A percentile compares a stretch with the other conserved stretches of the same genome.
Conservation (phyloP, 2,888 invertebrate species). For the Lysandra coridon region DNA sequence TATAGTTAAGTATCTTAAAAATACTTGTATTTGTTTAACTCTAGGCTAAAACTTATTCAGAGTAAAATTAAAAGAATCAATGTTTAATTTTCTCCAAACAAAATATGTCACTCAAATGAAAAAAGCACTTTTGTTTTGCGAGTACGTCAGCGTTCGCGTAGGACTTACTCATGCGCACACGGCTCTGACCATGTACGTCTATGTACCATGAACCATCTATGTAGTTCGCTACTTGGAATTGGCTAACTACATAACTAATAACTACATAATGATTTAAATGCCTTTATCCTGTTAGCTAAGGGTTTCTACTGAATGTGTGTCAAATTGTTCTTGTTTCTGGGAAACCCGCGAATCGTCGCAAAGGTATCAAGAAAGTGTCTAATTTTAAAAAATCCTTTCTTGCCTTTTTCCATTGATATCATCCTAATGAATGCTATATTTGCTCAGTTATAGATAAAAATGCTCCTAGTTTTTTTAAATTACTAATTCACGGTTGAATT, state of each 20-base stretch:
- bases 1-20: too few species aligned
- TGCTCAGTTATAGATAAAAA: neutral
- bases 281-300: neutral
- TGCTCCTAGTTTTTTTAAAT: neutral
- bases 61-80: too few species aligned
- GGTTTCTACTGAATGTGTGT: neutral
- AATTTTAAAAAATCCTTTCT: too few species aligned
- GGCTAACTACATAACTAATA: neutral
- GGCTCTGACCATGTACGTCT: conserved; percentile 55
- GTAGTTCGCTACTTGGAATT: conserved; percentile 32
- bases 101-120: neutral
- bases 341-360: neutral
- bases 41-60: too few species aligned
- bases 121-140: neutral
- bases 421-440: neutral
- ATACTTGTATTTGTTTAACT: too few species aligned
- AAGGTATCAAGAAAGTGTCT: too few species aligned
- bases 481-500: neutral
- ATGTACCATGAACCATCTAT: conserved; percentile 34
- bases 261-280: neutral
- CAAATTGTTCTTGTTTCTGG: neutral
- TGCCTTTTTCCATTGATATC: too few species aligned
- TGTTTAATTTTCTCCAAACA: too few species aligned
- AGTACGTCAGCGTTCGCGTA: conserved; percentile 33
- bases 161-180: conserved; percentile 58